Conservation (phyloP, 2,113 vertebrate genomes). For the Perca flavescens region DNA sequence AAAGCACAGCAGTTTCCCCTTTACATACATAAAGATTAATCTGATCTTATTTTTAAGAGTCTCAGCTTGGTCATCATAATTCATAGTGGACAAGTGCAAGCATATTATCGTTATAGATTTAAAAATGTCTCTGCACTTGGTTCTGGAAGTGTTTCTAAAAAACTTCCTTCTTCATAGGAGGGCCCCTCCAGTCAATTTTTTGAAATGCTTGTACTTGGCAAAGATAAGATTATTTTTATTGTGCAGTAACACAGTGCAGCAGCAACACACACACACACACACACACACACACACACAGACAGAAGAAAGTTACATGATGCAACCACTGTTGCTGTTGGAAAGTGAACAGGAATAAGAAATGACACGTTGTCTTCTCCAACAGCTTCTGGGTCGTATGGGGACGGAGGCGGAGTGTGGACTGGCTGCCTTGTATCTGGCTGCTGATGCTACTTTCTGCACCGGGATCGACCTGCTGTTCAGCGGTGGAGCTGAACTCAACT, state of each 20-base stretch:
- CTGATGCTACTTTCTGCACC: constrained; percentile 88
- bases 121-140: not conserved
- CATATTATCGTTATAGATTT: too few relatives aligned
- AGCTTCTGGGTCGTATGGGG: constrained; percentile 90
- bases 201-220: not conserved
- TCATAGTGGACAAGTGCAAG: too few relatives aligned
- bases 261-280: not conserved
- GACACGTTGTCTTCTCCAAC: constrained; percentile 9
- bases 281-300: not conserved
- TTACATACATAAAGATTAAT: too few relatives aligned
- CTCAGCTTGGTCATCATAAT: too few relatives aligned
- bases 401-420: constrained; percentile 84
- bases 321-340: not conserved
- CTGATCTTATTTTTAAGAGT: too few relatives aligned
- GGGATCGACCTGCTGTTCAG: constrained; percentile 86
- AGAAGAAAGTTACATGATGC: not conserved
- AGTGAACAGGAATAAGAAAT: not conserved
- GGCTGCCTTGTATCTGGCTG: constrained; percentile 85
- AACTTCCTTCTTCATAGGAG: not conserved
- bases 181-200: not conserved
- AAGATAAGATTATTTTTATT: not conserved
- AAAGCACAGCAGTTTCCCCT: not conserved
- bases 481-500: constrained; percentile 89
- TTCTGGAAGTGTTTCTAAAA: not conserved
- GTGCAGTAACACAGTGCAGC: not conserved